A percentile compares a stretch with the other conserved stretches of the same genome.
These are phyloP conservation scores for Helicolenus hilgendorfi DNA, from an alignment of 2,797 vertebrate species.

Conservation along the genomic window DNA sequence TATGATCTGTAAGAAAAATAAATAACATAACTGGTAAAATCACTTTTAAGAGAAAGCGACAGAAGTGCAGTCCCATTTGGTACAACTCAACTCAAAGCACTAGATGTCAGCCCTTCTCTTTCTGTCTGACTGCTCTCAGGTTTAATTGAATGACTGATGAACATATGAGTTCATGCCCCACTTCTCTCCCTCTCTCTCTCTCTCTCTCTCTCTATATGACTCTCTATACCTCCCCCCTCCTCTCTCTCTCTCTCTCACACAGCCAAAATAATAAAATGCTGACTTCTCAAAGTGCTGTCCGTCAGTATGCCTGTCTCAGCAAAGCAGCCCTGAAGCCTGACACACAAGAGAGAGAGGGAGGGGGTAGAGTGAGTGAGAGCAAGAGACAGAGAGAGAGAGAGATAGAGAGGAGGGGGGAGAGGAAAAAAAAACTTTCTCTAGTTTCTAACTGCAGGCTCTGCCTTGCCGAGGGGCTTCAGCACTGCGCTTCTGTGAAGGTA, in stretches of 20 bases:
- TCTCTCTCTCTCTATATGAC: background rate
- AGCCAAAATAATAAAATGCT: constrained; percentile 85
- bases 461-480: constrained; percentile 78
- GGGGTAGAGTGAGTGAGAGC: background rate
- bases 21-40: background rate
- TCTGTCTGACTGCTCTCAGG: background rate
- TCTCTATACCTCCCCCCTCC: background rate
- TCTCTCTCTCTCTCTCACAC: constrained; percentile 26
- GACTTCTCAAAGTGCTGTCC: constrained; percentile 79
- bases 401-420: background rate
- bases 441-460: constrained; percentile 72
- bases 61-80: background rate
- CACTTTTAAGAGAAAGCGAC: background rate
- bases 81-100: constrained; percentile 23
- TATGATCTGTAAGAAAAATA: background rate
- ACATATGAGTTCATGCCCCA: constrained; percentile 16
- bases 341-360: background rate
- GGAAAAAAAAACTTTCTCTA: constrained; percentile 61
- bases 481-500: constrained; percentile 87
- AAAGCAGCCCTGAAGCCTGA: constrained; percentile 64
- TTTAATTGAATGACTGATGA: constrained; percentile 47
- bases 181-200: background rate
- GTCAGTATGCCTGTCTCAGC: constrained; percentile 73
- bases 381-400: background rate
- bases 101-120: constrained; percentile 54